Base-by-base conservation (phyloP, 2,113 vertebrate genomes). In the Spea bombifrons region DNA sequence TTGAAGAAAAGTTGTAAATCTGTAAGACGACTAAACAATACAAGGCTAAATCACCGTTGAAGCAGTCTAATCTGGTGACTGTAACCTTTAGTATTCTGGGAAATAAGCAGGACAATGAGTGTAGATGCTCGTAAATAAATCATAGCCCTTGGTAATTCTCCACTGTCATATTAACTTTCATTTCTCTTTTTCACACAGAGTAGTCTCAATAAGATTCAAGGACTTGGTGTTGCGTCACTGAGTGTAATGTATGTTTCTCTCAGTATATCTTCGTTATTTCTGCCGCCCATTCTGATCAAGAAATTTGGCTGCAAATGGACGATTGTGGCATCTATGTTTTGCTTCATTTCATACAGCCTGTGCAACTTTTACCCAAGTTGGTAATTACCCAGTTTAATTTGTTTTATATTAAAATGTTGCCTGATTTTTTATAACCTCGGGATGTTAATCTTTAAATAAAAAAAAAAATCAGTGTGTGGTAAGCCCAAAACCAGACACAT, bases 161-260 rank as follows among this genome's bases (percentile, higher is more conserved):
- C 17, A n/a, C 16, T 17, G 17, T 17, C 15, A 65, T 30, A 65
- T 8, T 30, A 17, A 9, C 1, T 65, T 9, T 65, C 43, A 44
- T 44, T 43, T 16, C 70, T 4, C 55, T 30, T 53, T 70, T 16
- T 7, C 48, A n/a, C 6, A 73, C 77, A 80, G 77, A 80, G 77
- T 16, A 80, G 77, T 46, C 70, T 80, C 2, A 80, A 80, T 47
- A 67, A 47, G 7, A 80, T 80, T 57, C 43, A 73, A 67, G 77
- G 77, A 73, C 77, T 80, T 44, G 77, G 77, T 67, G 77, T 80
- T 49, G 77, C 77, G 13, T 80, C 77, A 43, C 12, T 80, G 9
- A 80, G 77, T 80, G 77, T 80, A n/a, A 80, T 80, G 77, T 80
- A 73, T 49, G 77, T 80, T 17, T 53, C 77, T n/a, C 77, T 80